A percentile compares a stretch with the other conserved stretches of the same genome.
Conservation (phyloP, 2,797 vertebrate species). For the Falco biarmicus region DNA sequence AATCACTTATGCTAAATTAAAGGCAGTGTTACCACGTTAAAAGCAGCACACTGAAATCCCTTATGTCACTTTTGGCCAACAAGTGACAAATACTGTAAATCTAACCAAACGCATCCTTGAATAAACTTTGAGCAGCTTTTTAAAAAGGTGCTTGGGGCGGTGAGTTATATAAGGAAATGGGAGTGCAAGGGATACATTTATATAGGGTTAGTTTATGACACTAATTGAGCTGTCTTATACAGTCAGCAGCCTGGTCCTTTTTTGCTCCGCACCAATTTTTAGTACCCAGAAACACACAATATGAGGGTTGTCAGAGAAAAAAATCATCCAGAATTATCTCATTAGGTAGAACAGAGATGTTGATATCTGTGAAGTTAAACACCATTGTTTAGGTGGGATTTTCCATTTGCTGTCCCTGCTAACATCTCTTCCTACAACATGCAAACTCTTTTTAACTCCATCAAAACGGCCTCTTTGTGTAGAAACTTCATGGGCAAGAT, state of each 20-base stretch:
- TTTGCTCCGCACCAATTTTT: not conserved
- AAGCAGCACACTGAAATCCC: not conserved
- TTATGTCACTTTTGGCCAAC: constrained; percentile 29
- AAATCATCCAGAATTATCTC: not conserved
- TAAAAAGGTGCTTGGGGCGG: not conserved
- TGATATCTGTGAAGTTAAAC: not conserved
- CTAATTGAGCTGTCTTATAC: not conserved
- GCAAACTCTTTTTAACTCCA: not conserved
- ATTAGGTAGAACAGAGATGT: not conserved
- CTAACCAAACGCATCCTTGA: constrained; percentile 19
- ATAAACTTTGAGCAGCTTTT: constrained; percentile 27
- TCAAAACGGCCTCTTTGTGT: not conserved
- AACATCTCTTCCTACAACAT: not conserved
- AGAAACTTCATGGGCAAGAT: not conserved
- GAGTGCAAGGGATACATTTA: not conserved
- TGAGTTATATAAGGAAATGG: not conserved
- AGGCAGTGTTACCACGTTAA: constrained; percentile 30
- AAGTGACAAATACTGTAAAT: constrained; percentile 42
- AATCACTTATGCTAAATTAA: constrained; percentile 57
- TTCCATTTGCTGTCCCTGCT: not conserved
- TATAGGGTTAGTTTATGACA: not conserved
- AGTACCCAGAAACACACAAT: not conserved
- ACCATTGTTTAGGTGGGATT: not conserved
- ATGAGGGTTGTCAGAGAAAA: not conserved
- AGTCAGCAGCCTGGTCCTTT: not conserved